Evolutionary conservation across 2,888 invertebrate genomes (phyloP).

Genomic region (Cyrtodaria siliqua): DNA sequence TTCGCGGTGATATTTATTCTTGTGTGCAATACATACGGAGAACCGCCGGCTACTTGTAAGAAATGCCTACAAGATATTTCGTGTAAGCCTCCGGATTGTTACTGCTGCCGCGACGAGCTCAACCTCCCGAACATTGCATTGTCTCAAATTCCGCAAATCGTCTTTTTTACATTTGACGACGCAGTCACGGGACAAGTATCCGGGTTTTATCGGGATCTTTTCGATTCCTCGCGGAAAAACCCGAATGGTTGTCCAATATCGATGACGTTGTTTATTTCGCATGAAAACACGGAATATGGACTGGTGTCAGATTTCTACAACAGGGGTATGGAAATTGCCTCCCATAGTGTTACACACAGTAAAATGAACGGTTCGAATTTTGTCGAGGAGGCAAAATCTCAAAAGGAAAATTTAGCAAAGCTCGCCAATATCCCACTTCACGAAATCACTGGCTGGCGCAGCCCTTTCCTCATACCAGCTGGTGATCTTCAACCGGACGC

Average conservation of each 20-base stretch:
- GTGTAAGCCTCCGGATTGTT: constrained; percentile 74
- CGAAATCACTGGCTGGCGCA: constrained; percentile 79
- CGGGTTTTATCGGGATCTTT: constrained; percentile 65
- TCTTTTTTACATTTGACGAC: constrained; percentile 81
- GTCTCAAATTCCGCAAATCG: constrained; percentile 78
- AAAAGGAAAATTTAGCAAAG: constrained; percentile 75
- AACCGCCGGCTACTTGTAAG: constrained; percentile 47
- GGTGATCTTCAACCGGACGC: constrained; percentile 75
- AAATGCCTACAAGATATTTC: constrained; percentile 51
- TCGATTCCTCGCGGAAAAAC: constrained; percentile 86
- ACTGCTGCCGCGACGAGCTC: constrained; percentile 71
- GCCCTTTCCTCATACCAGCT: constrained; percentile 78
- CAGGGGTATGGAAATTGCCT: constrained; percentile 78
- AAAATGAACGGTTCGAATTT: constrained; percentile 69
- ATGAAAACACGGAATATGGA: constrained; percentile 99
- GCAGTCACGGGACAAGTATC: constrained; percentile 75
- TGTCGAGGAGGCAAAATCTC: constrained; percentile 71
- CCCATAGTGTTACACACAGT: constrained; percentile 78
- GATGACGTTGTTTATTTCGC: constrained; percentile 99
- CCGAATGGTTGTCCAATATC: constrained; percentile 90
- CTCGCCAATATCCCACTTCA: constrained; percentile 86
- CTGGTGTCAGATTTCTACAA: constrained; percentile 87
- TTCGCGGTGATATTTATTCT: no score
- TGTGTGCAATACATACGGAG: background rate
- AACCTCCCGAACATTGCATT: constrained; percentile 45